Base-by-base conservation (phyloP, 2,888 invertebrate species). In the Caenorhabditis japonica region DNA sequence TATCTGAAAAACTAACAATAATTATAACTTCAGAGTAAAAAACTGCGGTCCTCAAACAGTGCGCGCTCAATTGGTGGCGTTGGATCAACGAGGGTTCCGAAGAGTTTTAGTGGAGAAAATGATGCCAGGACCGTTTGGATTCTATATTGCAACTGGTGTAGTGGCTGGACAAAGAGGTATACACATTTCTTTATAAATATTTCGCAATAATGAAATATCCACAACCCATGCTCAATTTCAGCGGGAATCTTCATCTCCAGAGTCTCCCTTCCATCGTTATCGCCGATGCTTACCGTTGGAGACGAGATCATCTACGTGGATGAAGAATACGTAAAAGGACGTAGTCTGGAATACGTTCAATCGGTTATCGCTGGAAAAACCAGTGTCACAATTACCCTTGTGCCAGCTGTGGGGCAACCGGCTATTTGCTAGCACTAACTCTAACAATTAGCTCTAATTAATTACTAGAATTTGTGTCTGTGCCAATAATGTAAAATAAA, bases 231-330 rank as follows among this genome's bases (percentile, higher is more conserved):
- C 21, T 27, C 19, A 21, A 44, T 59, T 44, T 38, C 60, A 79
- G 64, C 61, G 74, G 82, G 83, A 39, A 84, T 83, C 39, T 84
- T 82, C 72, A 79, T 84, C 38, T 84, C 84, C 2, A 79, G 84
- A 25, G 80, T 84, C 46, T 80, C 81, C 21, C 75, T 82, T 8
- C 72, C 79, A 27, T 77, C 79, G 3, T 72, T 84, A 15, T 76
- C 77, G 3, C 81, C 81, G 17, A 76, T 84, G 66, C 70, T 84
- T 8, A 78, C 82, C 5, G 80, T 84, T 30, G 84, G 84, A 41
- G 84, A 84, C 59, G 80, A 84, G 49, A 80, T 84, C 13, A 73
- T 84, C 34, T 82, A 81, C 46, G 82, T 84, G 1, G 83, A 84
- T 53, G 79, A 75, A 19, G 81, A 81, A 47, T 56, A 77, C 15